Percentiles rank a stretch among this genome's conserved stretches.
Conservation (phyloP, 2,888 invertebrate genomes). For the Nasonovia ribisnigri region DNA sequence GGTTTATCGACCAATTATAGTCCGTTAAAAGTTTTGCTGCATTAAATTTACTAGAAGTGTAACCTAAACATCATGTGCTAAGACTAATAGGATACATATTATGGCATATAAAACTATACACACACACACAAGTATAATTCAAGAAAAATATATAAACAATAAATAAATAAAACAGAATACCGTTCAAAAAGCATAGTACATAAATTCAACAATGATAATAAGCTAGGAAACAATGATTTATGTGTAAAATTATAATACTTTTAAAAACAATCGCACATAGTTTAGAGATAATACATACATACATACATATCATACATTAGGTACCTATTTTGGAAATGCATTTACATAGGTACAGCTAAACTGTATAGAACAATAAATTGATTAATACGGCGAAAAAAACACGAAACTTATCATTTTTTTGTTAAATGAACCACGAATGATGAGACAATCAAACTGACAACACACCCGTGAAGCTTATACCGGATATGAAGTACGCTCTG, state of each 20-base stretch:
- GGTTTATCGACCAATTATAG: not conserved
- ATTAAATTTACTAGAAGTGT: not conserved
- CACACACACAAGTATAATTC: not conserved
- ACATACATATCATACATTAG: too few relatives aligned
- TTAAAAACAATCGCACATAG: not conserved
- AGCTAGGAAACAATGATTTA: not conserved
- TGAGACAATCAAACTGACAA: slow-evolving; percentile 38
- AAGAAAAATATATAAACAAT: not conserved
- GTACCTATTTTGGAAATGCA: not conserved
- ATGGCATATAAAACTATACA: not conserved
- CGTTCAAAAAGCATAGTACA: not conserved
- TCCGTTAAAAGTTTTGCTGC: not conserved
- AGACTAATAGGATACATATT: not conserved
- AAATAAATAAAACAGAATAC: not conserved
- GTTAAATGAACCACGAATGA: slow-evolving; percentile 47
- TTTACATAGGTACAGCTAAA: not conserved
- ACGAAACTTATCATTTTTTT: not conserved
- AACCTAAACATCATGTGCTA: not conserved
- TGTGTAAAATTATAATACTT: not conserved
- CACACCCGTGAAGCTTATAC: slow-evolving; percentile 30
- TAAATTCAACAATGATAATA: not conserved
- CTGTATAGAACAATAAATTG: not conserved
- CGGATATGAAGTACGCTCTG: slow-evolving; percentile 40
- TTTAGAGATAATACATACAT: not conserved
- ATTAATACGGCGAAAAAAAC: not conserved